Evolutionary conservation across 2,888 invertebrate genomes (phyloP).

Genomic region (Miltochrista miniata): DNA sequence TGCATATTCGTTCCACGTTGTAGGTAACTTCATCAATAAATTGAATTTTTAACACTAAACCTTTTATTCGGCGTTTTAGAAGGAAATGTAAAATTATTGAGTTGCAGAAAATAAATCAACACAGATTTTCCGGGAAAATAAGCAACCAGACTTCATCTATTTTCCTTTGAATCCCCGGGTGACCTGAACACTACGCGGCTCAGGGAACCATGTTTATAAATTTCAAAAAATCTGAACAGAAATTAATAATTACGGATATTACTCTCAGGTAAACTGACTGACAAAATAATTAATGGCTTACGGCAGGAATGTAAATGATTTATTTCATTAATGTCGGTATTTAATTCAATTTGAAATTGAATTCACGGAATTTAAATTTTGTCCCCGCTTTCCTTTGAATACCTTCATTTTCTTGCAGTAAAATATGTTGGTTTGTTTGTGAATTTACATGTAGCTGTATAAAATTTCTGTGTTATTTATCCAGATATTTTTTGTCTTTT

Average conservation of each 20-base stretch:
- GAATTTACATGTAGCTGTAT: no score
- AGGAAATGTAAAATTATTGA: no score
- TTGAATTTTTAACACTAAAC: no score
- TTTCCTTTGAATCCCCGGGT: neutral
- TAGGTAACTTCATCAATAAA: no score
- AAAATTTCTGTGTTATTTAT: no score
- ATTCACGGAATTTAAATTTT: neutral
- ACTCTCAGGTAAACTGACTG: conserved; percentile 1
- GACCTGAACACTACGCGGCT: neutral
- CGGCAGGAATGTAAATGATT: neutral
- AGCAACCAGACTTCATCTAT: no score
- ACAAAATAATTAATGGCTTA: neutral
- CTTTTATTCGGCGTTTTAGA: no score
- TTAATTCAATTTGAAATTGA: neutral
- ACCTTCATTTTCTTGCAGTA: neutral
- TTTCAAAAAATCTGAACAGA: neutral
- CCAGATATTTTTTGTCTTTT: no score
- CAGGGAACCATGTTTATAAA: neutral
- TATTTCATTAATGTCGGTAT: neutral
- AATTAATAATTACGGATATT: neutral
- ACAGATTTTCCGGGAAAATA: no score
- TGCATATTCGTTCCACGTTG: no score
- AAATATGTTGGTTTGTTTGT: no score
- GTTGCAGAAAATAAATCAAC: no score
- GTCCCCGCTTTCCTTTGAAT: neutral